phyloP scores from a whole-genome alignment of 2,797 vertebrate species.

The Centroberyx gerrardi region DNA sequence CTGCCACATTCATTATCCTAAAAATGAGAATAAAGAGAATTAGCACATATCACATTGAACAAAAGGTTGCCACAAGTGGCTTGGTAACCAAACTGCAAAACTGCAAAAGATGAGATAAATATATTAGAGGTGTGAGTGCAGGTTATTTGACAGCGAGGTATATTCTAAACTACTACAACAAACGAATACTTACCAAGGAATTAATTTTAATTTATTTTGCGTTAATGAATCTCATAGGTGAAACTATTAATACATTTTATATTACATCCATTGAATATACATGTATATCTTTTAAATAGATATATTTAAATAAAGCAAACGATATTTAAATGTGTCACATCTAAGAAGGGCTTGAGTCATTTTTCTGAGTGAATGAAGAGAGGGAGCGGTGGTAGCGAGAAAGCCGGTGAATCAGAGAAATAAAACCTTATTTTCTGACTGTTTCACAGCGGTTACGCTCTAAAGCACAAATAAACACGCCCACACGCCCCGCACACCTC shows the following conservation, averaged over 20 bases:
- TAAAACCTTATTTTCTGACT: no score
- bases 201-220: no score
- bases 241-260: conserved; percentile 1
- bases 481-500: no score
- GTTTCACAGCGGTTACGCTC: no score
- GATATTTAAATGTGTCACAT: neutral
- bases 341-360: neutral
- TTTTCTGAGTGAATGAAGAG: conserved; percentile 6
- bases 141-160: no score
- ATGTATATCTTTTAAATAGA: neutral
- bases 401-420: no score
- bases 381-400: no score
- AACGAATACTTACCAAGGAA: no score
- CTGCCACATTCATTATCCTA: conserved; percentile 36
- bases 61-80: conserved; percentile 27
- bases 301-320: conserved; percentile 1
- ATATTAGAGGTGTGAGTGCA: neutral
- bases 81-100: conserved; percentile 7
- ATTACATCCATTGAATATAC: neutral
- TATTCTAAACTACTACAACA: no score
- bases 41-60: conserved; percentile 21
- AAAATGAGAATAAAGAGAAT: conserved; percentile 34
- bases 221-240: neutral
- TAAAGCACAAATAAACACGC: no score
- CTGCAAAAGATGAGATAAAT: conserved; percentile 22